Conservation (phyloP, 1,140 invertebrate species). For the Caenorhabditis briggsae region DNA sequence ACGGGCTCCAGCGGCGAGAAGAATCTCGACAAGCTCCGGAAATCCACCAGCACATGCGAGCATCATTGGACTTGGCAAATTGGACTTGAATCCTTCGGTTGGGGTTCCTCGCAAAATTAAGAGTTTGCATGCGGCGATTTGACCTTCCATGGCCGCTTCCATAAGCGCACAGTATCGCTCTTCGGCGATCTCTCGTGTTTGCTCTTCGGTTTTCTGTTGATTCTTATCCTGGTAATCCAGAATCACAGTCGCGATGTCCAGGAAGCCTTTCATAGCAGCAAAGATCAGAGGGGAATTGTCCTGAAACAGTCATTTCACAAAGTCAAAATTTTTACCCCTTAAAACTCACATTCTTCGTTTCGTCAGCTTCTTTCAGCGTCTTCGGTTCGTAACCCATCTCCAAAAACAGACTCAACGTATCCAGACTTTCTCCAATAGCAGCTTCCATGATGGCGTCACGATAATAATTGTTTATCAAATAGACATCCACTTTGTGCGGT, state of each 20-base stretch:
- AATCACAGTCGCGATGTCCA: constrained; percentile 87
- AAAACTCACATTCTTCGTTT: constrained; percentile 81
- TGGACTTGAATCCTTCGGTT: neutral
- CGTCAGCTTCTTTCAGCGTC: constrained; percentile 82
- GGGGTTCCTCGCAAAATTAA: constrained; percentile 23
- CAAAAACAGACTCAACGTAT: constrained; percentile 89
- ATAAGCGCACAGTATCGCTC: constrained; percentile 99
- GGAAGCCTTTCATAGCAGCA: constrained; percentile 96
- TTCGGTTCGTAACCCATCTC: constrained; percentile 90
- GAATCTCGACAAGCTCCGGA: constrained; percentile 78
- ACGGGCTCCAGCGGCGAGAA: constrained; percentile 88
- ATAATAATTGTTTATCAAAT: constrained; percentile 89
- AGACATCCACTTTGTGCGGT: constrained; percentile 61
- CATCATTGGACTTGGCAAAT: neutral
- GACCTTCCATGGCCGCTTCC: constrained; percentile 99
- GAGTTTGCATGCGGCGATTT: constrained; percentile 80
- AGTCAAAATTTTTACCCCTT: no score
- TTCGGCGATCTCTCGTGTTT: constrained; percentile 84
- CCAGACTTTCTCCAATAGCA: constrained; percentile 91
- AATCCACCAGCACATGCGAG: constrained; percentile 19
- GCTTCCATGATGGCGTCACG: constrained; percentile 99
- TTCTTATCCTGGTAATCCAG: constrained; percentile 76
- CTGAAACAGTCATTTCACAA: no score
- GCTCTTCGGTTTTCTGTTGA: constrained; percentile 86
- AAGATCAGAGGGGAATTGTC: constrained; percentile 89